Evolutionary conservation across 2,797 vertebrate species (phyloP), one percentile per base, ranked within the genome.

Genomic region (Gambusia yucatana): DNA sequence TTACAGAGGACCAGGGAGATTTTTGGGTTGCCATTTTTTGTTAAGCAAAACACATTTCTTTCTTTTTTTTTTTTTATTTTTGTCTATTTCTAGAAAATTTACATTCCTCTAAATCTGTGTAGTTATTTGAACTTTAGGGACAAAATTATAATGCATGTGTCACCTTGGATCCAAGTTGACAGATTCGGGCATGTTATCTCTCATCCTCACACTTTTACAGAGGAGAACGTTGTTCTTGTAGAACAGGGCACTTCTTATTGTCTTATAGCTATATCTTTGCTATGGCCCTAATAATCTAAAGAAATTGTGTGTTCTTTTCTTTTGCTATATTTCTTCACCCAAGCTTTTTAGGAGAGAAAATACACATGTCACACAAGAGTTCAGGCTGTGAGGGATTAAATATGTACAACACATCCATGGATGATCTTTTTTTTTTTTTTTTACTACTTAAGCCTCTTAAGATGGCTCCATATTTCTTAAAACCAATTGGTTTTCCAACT

Each of bases 381-480:
- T 88, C 88, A 84, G 91, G 87, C 91, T 91, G 89, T 59, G 72
- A 88, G 86, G 94, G 94, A 95, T 94, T 95, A 95, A 92, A 95
- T 93, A 94, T 96, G 95, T 95, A 95, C 92, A 93, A 95, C 94
- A 95, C 93, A 94, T 93, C 90, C 93, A 93, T 91, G 93, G 93
- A 93, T 94, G 93, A 95, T 95, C 90, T 92, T 94, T 95, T 94
- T 95, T 94, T 92, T 89, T 48, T 94, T 93, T 95, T 94, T 92
- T 33, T 33, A 33, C 33, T 89, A 92, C 94, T 94, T 95, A 95
- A 95, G 94, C 94, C 91, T 94, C 96, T 96, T 96, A 94, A 94
- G 92, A 94, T 93, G 92, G 91, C 92, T 94, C 89, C 91, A 88
- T 93, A 90, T 91, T 93, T 93, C 87, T 92, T 92, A 92, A 93